Percentiles rank a stretch among this genome's conserved stretches.
These are phyloP conservation scores for Drosophila anomelani DNA, from an alignment of 2,888 invertebrate genomes.

Conservation along the genomic window DNA sequence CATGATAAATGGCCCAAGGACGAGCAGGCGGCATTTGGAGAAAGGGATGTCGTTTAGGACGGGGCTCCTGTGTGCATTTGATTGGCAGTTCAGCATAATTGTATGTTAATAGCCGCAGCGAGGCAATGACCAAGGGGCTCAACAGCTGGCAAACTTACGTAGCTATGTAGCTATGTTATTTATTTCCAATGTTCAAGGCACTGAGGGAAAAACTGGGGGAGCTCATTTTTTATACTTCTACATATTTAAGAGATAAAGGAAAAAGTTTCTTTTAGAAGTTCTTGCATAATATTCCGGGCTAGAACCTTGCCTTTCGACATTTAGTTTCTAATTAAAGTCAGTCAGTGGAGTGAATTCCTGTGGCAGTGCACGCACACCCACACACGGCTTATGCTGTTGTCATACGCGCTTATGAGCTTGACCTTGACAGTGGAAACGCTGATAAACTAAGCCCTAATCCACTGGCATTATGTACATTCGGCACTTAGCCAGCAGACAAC, in stretches of 20 bases:
- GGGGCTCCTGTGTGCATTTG: constrained; percentile 58
- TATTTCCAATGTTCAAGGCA: constrained; percentile 52
- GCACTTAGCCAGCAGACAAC: constrained; percentile 67
- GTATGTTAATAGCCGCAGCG: constrained; percentile 67
- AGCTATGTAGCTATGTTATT: constrained; percentile 55
- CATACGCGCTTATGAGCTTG: constrained; percentile 77
- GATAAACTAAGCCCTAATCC: constrained; percentile 79
- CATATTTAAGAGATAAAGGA: neutral
- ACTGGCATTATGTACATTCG: constrained; percentile 78
- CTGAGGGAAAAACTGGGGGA: constrained; percentile 15
- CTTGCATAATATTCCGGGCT: neutral
- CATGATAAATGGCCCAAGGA: constrained; percentile 66
- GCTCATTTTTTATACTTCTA: neutral
- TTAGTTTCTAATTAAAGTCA: too few species aligned
- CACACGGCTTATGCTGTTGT: constrained; percentile 60
- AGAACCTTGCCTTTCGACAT: neutral
- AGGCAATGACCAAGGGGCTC: constrained; percentile 58
- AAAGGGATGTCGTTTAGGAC: neutral
- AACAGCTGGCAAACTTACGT: constrained; percentile 57
- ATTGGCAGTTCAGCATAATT: constrained; percentile 72
- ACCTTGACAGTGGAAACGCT: constrained; percentile 77
- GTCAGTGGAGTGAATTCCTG: neutral
- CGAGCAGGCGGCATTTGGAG: neutral
- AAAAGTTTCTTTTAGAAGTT: too few species aligned
- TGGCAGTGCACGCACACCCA: constrained; percentile 5